These are phyloP conservation scores for Drosophila pseudotalamancana DNA, from an alignment of 2,888 invertebrate species.

Conservation along the genomic window DNA sequence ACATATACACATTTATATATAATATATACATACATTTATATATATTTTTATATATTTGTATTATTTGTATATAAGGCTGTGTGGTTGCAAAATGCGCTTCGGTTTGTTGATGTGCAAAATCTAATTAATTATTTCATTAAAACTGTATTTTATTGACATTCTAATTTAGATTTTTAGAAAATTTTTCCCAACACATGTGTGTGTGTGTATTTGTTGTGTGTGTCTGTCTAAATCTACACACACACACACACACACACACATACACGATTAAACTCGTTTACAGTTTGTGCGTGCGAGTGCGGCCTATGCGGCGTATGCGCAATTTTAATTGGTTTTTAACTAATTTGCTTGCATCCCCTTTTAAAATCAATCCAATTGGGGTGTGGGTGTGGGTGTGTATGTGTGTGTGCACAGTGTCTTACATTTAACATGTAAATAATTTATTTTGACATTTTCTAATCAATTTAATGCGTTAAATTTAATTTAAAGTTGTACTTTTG, in stretches of 20 bases:
- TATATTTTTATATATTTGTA: constrained; percentile 12
- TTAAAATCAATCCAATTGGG: constrained; percentile 12
- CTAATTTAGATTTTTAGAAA: constrained; percentile 77
- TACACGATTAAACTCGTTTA: constrained; percentile 34
- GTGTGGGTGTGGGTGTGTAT: constrained; percentile 7
- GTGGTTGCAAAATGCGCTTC: constrained; percentile 43
- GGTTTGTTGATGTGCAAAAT: constrained; percentile 77
- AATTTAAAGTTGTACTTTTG: neutral
- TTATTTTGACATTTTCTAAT: constrained; percentile 50
- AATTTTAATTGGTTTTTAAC: constrained; percentile 80
- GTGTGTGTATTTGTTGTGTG: constrained; percentile 3
- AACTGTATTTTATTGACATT: constrained; percentile 80
- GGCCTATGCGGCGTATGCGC: constrained; percentile 66
- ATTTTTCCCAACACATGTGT: constrained; percentile 20
- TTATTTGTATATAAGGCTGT: constrained; percentile 14
- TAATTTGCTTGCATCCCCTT: constrained; percentile 68
- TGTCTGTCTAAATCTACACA: neutral
- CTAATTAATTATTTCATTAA: constrained; percentile 82
- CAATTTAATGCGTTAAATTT: constrained; percentile 33
- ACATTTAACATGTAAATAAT: constrained; percentile 47
- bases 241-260: neutral
- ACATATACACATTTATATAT: constrained; percentile 13
- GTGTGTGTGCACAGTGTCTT: constrained; percentile 32
- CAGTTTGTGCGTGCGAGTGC: constrained; percentile 28
- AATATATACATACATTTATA: constrained; percentile 9